Percentiles rank a stretch among this genome's conserved stretches.
These are phyloP conservation scores for Deladenus siricidicola DNA, from an alignment of 2,888 invertebrate species.

Conservation along the genomic window DNA sequence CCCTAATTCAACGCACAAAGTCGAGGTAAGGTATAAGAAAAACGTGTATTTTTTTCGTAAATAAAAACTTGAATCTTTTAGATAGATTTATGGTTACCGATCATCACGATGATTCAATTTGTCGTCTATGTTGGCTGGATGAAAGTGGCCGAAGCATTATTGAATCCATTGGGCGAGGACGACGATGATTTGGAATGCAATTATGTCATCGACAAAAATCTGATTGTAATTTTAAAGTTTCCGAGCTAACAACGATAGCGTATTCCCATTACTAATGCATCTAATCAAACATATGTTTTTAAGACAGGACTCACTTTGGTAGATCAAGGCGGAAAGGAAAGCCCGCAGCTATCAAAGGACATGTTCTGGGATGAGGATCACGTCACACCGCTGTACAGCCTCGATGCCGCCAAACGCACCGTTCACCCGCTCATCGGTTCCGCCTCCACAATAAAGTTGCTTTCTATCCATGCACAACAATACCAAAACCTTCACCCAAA, in stretches of 20 bases:
- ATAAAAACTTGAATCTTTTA: conserved; percentile 18
- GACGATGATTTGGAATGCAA: conserved; percentile 51
- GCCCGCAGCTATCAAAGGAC: conserved; percentile 37
- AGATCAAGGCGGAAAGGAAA: conserved; percentile 22
- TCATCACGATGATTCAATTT: conserved; percentile 30
- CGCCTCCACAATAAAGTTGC: conserved; percentile 47
- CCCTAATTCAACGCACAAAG: conserved; percentile 23
- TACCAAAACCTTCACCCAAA: not conserved
- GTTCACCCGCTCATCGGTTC: conserved; percentile 49
- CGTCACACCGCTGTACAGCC: conserved; percentile 44
- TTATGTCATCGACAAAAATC: conserved; percentile 49
- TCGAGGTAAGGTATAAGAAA: conserved; percentile 17
- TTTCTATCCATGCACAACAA: not conserved
- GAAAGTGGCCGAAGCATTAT: conserved; percentile 47
- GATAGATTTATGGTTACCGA: conserved; percentile 45
- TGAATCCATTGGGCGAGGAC: conserved; percentile 50
- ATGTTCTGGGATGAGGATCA: conserved; percentile 34
- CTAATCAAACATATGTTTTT: not conserved
- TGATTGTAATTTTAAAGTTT: conserved; percentile 31
- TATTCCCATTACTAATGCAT: too few relatives aligned
- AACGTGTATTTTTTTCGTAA: not conserved
- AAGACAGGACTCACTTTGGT: conserved; percentile 23
- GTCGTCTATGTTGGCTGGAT: conserved; percentile 20
- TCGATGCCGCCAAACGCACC: conserved; percentile 44
- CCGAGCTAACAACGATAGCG: too few relatives aligned